Evolutionary conservation across 2,797 vertebrate species (phyloP), one percentile per base, ranked within the genome.

Genomic region (Notolepis coatsorum): DNA sequence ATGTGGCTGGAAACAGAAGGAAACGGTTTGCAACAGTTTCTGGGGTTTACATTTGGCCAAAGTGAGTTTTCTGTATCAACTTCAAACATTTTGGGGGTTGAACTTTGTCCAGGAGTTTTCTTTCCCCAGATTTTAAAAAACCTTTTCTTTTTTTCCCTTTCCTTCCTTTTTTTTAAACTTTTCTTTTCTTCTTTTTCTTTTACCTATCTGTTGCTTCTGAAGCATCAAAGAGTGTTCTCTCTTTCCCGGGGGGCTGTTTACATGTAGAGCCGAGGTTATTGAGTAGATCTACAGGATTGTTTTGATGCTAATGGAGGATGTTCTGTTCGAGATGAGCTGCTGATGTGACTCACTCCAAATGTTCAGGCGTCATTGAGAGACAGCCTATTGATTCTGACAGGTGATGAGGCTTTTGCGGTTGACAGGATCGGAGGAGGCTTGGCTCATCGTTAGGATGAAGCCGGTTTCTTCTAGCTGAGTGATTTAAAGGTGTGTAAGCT

Each of bases 1-100:
- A 88, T 88, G 71, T 87, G 85, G 84, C 76, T 52, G 69, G 71
- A 82, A 65, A 87, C 80, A 73, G 84, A 82, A 75, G 73, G 66
- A 73, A 86, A 84, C 30, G 2, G 21, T 80, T 74, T 79, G 80
- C 58, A 84, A 74, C 65, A 30, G 58, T 78, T 77, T 62, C n/a
- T n/a, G n/a, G n/a, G n/a, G n/a, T n/a, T n/a, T n/a, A n/a, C n/a
- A n/a, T n/a, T n/a, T n/a, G n/a, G n/a, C n/a, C n/a, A n/a, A n/a
- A n/a, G n/a, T n/a, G n/a, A n/a, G n/a, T n/a, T n/a, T n/a, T n/a
- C n/a, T n/a, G n/a, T n/a, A n/a, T n/a, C n/a, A n/a, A n/a, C n/a
- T n/a, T n/a, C n/a, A n/a, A n/a, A n/a, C n/a, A n/a, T n/a, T n/a
- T n/a, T n/a, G n/a, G n/a, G 39, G 68, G 70, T 55, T 53, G 59